These are phyloP conservation scores for Melanostigma gelatinosum DNA, from an alignment of 2,113 vertebrate genomes.

Conservation along the genomic window DNA sequence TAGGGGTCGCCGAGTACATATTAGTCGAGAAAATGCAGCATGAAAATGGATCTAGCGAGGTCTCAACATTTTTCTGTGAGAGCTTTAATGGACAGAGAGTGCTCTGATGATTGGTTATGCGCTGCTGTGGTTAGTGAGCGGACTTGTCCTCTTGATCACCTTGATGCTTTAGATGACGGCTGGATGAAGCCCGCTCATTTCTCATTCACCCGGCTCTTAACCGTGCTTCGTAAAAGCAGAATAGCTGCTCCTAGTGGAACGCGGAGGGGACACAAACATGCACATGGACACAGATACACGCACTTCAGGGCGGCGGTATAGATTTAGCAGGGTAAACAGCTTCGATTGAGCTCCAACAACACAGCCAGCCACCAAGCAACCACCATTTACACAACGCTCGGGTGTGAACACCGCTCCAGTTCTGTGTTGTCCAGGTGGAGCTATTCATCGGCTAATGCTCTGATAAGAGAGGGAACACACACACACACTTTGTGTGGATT, in stretches of 20 bases:
- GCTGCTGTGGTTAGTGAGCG: slow-evolving; percentile 48
- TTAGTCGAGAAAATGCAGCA: slow-evolving; percentile 49
- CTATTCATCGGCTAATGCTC: slow-evolving; percentile 66
- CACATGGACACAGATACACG: slow-evolving; percentile 5
- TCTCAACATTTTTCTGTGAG: slow-evolving; percentile 47
- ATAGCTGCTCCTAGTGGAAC: slow-evolving; percentile 2
- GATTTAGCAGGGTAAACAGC: slow-evolving; percentile 58
- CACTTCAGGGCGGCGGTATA: slow-evolving; percentile 28
- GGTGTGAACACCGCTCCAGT: slow-evolving; percentile 45
- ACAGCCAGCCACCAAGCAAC: slow-evolving; percentile 58
- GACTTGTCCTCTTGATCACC: slow-evolving; percentile 36
- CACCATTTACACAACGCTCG: slow-evolving; percentile 54
- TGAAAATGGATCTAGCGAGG: slow-evolving; percentile 62
- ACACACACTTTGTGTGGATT: slow-evolving; percentile 50
- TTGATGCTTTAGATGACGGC: slow-evolving; percentile 46
- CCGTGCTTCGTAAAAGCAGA: slow-evolving; percentile 36
- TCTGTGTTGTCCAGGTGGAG: slow-evolving; percentile 59
- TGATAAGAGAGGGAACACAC: slow-evolving; percentile 59
- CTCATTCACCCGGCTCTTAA: slow-evolving; percentile 42
- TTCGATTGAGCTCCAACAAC: slow-evolving; percentile 44
- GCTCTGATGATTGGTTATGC: slow-evolving; percentile 60
- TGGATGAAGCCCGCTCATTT: slow-evolving; percentile 42
- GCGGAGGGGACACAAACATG: slow-evolving; percentile 15
- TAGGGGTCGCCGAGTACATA: slow-evolving; percentile 29
- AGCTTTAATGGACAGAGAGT: slow-evolving; percentile 75